Evolutionary conservation across 2,113 vertebrate species (phyloP).

Genomic region (Pollimyrus isidori): DNA sequence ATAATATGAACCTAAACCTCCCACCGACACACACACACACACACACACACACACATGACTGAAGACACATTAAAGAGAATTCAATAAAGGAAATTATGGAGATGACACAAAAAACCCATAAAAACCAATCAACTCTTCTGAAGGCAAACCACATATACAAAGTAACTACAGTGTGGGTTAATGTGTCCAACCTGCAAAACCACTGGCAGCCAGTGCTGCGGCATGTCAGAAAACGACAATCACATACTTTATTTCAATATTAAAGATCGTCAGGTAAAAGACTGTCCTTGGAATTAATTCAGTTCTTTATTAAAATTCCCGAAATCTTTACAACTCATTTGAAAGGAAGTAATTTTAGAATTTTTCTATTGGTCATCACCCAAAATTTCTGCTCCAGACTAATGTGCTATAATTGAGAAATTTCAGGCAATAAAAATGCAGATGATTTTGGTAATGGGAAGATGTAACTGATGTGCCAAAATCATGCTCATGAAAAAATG

Average conservation of each 20-base stretch:
- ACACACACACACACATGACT: neutral
- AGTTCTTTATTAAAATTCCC: neutral
- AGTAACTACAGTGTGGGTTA: neutral
- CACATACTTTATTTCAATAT: neutral
- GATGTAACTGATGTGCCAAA: conserved; percentile 15
- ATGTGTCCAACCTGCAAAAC: neutral
- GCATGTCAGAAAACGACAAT: neutral
- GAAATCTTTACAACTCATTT: neutral
- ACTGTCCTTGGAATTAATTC: neutral
- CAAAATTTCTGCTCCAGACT: conserved; percentile 14
- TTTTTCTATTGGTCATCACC: neutral
- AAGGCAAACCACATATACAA: neutral
- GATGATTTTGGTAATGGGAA: conserved; percentile 23
- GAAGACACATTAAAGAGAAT: neutral
- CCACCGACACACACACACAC: too few relatives aligned
- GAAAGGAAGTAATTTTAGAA: neutral
- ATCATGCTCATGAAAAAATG: conserved; percentile 18
- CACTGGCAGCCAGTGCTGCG: neutral
- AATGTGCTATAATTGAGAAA: conserved; percentile 26
- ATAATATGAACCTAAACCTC: too few relatives aligned
- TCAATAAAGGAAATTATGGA: neutral
- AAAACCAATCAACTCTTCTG: neutral
- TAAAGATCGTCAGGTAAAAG: neutral
- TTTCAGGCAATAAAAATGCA: conserved; percentile 23
- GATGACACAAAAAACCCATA: neutral